Evolutionary conservation across 2,113 vertebrate genomes (phyloP).

Genomic region (Burhinus oedicnemus): DNA sequence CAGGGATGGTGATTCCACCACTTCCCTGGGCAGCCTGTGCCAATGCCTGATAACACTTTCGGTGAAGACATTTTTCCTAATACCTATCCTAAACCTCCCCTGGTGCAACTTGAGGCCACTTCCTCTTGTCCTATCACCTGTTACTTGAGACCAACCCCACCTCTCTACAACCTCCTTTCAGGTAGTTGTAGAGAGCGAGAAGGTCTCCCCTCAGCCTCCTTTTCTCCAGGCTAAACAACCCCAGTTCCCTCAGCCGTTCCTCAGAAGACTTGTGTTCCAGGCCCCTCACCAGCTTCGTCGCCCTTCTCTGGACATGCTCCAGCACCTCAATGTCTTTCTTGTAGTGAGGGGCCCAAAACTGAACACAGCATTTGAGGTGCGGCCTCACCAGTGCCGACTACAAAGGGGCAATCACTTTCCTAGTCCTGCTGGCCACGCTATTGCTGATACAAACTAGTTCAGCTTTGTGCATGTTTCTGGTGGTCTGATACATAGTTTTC

Average conservation of each 20-base stretch:
- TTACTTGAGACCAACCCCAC: neutral
- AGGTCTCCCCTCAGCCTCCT: neutral
- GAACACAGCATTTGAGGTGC: neutral
- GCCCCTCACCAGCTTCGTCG: no score
- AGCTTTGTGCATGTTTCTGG: neutral
- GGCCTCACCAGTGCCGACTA: rapidly evolving
- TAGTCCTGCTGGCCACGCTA: neutral
- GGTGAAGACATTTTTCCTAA: neutral
- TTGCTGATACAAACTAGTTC: neutral
- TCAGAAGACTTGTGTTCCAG: neutral
- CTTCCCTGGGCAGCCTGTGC: neutral
- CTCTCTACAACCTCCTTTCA: neutral
- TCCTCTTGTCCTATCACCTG: neutral
- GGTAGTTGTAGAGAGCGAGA: neutral
- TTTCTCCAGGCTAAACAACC: neutral
- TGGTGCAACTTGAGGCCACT: neutral
- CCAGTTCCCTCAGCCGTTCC: neutral
- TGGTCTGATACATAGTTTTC: neutral
- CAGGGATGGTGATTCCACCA: neutral
- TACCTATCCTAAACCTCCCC: neutral
- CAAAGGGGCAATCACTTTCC: neutral
- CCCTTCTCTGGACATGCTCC: neutral
- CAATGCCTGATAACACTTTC: neutral
- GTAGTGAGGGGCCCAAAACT: neutral
- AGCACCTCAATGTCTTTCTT: neutral